Base-by-base conservation (phyloP, 2,113 vertebrate species). In the Caloenas nicobarica region DNA sequence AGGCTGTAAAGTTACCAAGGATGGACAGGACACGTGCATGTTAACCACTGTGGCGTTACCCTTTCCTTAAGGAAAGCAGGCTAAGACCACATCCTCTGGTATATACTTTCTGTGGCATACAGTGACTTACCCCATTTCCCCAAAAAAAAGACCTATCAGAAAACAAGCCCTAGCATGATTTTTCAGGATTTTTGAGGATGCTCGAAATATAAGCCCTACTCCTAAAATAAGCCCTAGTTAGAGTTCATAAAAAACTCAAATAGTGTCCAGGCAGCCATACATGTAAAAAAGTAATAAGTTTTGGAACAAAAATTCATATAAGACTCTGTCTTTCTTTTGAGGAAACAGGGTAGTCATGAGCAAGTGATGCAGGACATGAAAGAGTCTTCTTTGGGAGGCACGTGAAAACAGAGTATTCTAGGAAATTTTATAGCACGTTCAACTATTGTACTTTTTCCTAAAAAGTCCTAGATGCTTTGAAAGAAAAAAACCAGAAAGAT, bases 1-100 rank as follows among this genome's bases (percentile, higher is more conserved):
- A 56, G 16, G 16, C n/a, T 60, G 34, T 31, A 24, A 54, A 56
- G 19, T 71, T 54, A 44, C 24, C 33, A 24, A 38, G 34, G 21
- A 66, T 11, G 34, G 21, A 11, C 38, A 71, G 57, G 17, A 34
- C 31, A 50, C 0, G 0, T 29, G 22, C 0, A 1, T 18, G 68
- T 46, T n/a, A 73, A 58, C 33, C n/a, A 70, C 33, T 76, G 16
- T 29, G 23, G 62, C 62, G 56, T 25, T 71, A 56, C 3, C 3
- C 21, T 66, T 84, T 65, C 26, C 51, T 85, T 76, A 34, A 50
- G 57, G 34, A 88, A 88, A 76, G 26, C 23, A 80, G 26, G 8
- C 22, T 65, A 44, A 84, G 11, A 65, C 7, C 13, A 83, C 71
- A 81, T 25, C 29, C 14, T 88, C 77, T 57, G 72, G 44, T 28